Conservation (phyloP, 2,888 invertebrate genomes). For the Cheilosia soror region DNA sequence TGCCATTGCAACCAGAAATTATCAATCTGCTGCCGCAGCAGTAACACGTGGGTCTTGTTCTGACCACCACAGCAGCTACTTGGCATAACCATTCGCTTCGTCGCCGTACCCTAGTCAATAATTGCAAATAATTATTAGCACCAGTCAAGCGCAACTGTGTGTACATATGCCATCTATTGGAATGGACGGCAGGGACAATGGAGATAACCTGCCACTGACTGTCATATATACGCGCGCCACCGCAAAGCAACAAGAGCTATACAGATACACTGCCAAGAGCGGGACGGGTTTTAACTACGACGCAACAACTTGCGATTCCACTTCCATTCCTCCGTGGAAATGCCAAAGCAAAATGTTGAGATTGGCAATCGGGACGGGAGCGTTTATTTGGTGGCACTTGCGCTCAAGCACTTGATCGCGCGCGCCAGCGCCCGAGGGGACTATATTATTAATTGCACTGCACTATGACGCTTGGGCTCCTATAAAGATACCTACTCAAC, state of each 20-base stretch:
- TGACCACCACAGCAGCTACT: slow-evolving; percentile 36
- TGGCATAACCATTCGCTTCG: not conserved
- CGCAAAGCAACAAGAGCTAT: no score
- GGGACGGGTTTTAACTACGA: slow-evolving; percentile 72
- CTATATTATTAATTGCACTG: slow-evolving; percentile 65
- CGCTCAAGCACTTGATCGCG: slow-evolving; percentile 13
- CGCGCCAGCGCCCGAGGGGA: slow-evolving; percentile 44
- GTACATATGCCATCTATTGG: slow-evolving; percentile 65
- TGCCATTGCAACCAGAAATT: slow-evolving; percentile 74
- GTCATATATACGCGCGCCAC: slow-evolving; percentile 63
- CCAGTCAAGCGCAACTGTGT: slow-evolving; percentile 74
- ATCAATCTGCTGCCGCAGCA: slow-evolving; percentile 61
- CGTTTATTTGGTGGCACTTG: slow-evolving; percentile 72
- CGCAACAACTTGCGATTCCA: not conserved
- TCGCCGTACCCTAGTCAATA: slow-evolving; percentile 54
- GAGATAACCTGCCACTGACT: slow-evolving; percentile 70
- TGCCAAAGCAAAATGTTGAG: slow-evolving; percentile 41
- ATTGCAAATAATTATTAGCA: slow-evolving; percentile 75
- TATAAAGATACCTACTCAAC: slow-evolving; percentile 60
- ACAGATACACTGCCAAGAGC: slow-evolving; percentile 44
- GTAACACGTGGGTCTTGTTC: slow-evolving; percentile 69
- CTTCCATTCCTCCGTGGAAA: slow-evolving; percentile 15
- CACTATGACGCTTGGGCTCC: slow-evolving; percentile 51
- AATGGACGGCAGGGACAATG: slow-evolving; percentile 50
- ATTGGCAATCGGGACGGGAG: slow-evolving; percentile 60